These are phyloP conservation scores for Scrobipalpa costella DNA, from an alignment of 2,888 invertebrate genomes.

Conservation along the genomic window DNA sequence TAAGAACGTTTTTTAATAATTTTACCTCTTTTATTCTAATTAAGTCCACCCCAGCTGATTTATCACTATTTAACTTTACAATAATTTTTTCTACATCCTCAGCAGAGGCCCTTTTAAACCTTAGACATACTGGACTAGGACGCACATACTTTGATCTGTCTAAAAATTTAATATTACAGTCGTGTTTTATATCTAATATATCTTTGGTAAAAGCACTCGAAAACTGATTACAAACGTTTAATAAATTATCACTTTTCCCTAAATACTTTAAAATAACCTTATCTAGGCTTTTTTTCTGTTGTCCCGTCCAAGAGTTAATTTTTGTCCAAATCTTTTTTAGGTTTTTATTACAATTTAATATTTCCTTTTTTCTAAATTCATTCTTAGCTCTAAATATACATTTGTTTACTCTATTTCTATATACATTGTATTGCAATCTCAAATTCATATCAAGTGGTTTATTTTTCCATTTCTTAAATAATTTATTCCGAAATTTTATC, in stretches of 20 bases:
- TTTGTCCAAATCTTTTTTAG: not conserved
- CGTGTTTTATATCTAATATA: not conserved
- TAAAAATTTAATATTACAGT: not conserved
- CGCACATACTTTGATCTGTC: not conserved
- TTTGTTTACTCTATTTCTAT: not conserved
- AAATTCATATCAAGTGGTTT: not conserved
- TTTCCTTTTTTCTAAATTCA: too few relatives aligned
- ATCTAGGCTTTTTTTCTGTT: not conserved
- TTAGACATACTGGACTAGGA: not conserved
- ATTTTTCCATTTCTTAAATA: slow-evolving; percentile 4
- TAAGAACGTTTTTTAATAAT: not conserved
- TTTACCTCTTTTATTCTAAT: not conserved
- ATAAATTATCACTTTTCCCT: not conserved
- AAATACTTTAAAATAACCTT: not conserved
- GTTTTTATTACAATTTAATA: not conserved
- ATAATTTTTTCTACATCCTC: not conserved
- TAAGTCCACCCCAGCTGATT: not conserved
- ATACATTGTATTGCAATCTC: not conserved
- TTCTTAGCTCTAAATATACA: not conserved
- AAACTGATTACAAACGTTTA: not conserved
- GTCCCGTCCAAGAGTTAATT: not conserved
- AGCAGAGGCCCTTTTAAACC: not conserved
- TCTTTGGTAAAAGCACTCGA: slow-evolving; percentile 1
- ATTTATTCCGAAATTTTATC: not conserved
- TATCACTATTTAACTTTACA: not conserved